Evolutionary conservation across 2,888 invertebrate genomes (phyloP).

Genomic region (Magallana nippona): DNA sequence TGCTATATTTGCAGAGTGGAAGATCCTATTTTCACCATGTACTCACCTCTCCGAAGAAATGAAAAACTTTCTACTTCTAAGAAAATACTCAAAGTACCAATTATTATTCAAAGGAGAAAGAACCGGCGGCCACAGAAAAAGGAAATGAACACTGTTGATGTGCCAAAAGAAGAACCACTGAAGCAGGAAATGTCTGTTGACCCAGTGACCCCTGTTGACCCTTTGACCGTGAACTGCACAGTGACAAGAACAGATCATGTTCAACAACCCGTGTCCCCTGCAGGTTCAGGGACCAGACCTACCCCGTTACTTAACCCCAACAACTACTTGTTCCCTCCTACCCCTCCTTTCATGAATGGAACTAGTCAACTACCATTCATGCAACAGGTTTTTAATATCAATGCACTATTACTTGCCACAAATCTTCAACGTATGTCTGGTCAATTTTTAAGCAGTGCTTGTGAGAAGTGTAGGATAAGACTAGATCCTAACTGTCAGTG

Average conservation of each 20-base stretch:
- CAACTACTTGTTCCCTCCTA: neutral
- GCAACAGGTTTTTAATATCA: neutral
- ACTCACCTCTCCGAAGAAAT: conserved; percentile 86
- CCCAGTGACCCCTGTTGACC: neutral
- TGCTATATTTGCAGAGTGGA: conserved; percentile 34
- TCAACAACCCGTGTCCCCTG: neutral
- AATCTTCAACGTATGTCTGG: conserved; percentile 11
- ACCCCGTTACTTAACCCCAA: neutral
- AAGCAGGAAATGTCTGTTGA: neutral
- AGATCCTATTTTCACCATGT: conserved; percentile 93
- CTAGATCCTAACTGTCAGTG: conserved; percentile 8
- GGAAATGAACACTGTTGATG: neutral
- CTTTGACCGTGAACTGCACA: conserved; percentile 13
- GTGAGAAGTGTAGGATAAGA: conserved; percentile 13
- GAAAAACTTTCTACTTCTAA: conserved; percentile 90
- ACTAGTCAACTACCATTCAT: conserved; percentile 19
- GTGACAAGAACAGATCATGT: neutral
- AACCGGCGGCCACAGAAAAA: neutral
- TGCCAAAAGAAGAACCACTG: conserved; percentile 5
- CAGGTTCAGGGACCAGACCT: neutral
- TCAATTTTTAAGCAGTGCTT: conserved; percentile 3
- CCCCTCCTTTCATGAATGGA: conserved; percentile 3
- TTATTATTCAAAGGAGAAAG: conserved; percentile 16
- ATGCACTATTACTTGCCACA: conserved; percentile 18
- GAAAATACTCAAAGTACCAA: conserved; percentile 65